These are phyloP conservation scores for Idaea straminata DNA, from an alignment of 2,888 invertebrate species.

Conservation along the genomic window DNA sequence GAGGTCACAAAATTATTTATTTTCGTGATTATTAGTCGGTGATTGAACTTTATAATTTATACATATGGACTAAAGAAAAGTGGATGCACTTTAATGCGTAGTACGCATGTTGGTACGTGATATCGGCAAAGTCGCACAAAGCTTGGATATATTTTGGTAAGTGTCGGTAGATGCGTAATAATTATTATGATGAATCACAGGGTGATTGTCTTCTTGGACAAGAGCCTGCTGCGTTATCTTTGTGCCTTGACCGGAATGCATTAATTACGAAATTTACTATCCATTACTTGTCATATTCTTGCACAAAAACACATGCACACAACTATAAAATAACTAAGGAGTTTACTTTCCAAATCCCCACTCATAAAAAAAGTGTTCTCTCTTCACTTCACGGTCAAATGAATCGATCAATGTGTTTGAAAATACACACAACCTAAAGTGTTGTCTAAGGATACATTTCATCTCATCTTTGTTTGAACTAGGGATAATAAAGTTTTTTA, in stretches of 20 bases:
- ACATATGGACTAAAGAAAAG: constrained; percentile 57
- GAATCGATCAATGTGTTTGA: too few species aligned
- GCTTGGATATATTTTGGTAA: constrained; percentile 63
- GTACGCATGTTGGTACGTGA: constrained; percentile 51
- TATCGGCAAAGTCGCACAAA: constrained; percentile 45
- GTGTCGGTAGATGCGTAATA: constrained; percentile 53
- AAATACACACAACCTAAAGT: too few species aligned
- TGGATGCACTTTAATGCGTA: constrained; percentile 57
- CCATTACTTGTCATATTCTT: constrained; percentile 9
- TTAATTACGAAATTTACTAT: constrained; percentile 14
- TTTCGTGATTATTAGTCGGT: constrained; percentile 68
- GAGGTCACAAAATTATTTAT: constrained; percentile 59
- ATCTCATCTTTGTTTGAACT: too few species aligned
- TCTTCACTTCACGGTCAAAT: background rate
- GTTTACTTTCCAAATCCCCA: background rate
- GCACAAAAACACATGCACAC: background rate
- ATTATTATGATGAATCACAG: constrained; percentile 64
- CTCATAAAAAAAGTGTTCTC: background rate
- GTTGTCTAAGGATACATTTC: too few species aligned
- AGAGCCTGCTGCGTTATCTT: constrained; percentile 24
- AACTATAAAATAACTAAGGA: background rate
- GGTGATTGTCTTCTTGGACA: constrained; percentile 36
- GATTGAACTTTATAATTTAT: constrained; percentile 55
- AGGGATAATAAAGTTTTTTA: too few species aligned
- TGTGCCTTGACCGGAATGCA: constrained; percentile 14